Evolutionary conservation across 1,140 invertebrate species (phyloP), one percentile per base, ranked within the genome.

Genomic region (Carcinoscorpius rotundicauda): DNA sequence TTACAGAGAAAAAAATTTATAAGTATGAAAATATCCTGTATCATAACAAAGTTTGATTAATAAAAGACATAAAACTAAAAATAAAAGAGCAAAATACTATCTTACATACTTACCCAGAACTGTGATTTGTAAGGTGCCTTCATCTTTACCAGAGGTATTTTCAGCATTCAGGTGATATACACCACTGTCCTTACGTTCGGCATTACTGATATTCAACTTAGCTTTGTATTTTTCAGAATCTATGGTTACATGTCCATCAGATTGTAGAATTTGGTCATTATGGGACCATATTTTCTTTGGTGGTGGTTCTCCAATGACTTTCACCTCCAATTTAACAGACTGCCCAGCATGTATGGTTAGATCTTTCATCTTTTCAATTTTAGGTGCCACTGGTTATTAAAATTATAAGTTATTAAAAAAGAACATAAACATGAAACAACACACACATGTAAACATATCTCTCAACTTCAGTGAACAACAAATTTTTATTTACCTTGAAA

Each of bases 101-200:
- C 29, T 29, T 29, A 29, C 29, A 29, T 29, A 29, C 52, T 64
- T 95, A 11, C 73, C 60, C 49, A 97, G 76, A 0, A 97, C 88
- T 60, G 84, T 86, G 3, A 97, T 83, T 71, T 91, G 85, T 62
- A 97, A 85, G 10, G 87, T 85, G 1, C 89, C 91, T 76, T 94
- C 91, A 73, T 97, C 93, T 73, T 85, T 86, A 10, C 94, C 94
- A 59, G 88, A 91, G 71, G 84, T 85, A 75, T 97, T 97, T 77
- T 93, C 90, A 11, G 92, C 91, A 72, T 91, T 94, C 50, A 97
- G 81, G n/a, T 85, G 84, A 70, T 93, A 88, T 57, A 84, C 85
- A 52, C 94, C 95, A 63, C 87, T 87, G 76, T 97, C 88, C 60
- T 83, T 83, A 72, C 93, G 81, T 48, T 87, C 83, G 0, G 87